Base-by-base conservation (phyloP, 2,888 invertebrate genomes). In the Pammene fasciana region DNA sequence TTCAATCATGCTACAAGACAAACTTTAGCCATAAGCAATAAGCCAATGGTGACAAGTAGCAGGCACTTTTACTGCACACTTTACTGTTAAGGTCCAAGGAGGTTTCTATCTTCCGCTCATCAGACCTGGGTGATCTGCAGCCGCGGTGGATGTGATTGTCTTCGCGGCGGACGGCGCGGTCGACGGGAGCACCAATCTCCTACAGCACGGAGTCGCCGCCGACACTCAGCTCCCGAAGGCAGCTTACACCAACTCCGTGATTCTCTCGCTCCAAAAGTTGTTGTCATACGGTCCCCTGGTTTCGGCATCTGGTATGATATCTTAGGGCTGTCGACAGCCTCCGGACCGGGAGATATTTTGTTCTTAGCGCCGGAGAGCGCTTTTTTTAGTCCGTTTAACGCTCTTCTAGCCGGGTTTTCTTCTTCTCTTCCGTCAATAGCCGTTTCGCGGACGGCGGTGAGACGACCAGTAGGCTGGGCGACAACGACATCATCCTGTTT, bases 51-150 rank as follows among this genome's bases (percentile, higher is more conserved):
- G 41, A 71, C 38, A 56, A 82, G 67, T 72, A 75, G 70, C 71
- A 73, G 70, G 70, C 72, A 61, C 59, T 56, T 56, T 41, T 72
- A 75, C 71, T 70, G 73, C 55, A 67, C 71, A 71, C 67, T 70
- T 65, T 41, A 67, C 57, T 34, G 34, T n/a, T 18, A 48, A 46
- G 14, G 26, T 67, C 71, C 16, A 67, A 70, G 65, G 67, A 61
- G 38, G 72, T 52, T 71, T 52, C 60, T 52, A 74, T 71, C 73
- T 74, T 66, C 68, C 72, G 73, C 74, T 75, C 34, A 34, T 89
- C 88, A 92, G 88, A 92, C 92, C 92, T 92, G 92, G 79, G 92
- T 92, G 82, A 92, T 90, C 80, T 92, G 91, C 72, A 91, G 84
- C 7, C 84, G 84, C n/a, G 86, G 85, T 13, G 85, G 83, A 45